These are phyloP conservation scores for Propithecus deckenii DNA, from an alignment of 2,797 vertebrate genomes.

Conservation along the genomic window DNA sequence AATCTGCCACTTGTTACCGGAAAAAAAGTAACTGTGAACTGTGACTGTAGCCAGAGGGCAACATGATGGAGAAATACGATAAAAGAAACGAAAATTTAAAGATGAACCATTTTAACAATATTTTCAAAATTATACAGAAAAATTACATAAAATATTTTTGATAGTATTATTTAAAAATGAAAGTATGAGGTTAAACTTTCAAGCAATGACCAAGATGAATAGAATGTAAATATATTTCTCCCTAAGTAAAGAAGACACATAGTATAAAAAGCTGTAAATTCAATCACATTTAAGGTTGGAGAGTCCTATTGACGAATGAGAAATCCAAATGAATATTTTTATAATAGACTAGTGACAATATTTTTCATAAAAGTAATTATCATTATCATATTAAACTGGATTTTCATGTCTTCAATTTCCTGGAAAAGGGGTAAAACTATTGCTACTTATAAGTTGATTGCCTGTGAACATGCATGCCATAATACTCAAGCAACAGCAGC, in stretches of 20 bases:
- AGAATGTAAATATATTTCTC: conserved; percentile 7
- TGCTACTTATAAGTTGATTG: background rate
- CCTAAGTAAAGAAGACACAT: background rate
- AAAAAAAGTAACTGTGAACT: background rate
- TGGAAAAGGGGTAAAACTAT: background rate
- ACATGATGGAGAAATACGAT: background rate
- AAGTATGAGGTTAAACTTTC: background rate
- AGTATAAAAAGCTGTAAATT: background rate
- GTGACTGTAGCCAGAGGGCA: background rate
- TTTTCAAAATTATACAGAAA: conserved; percentile 10
- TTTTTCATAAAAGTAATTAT: conserved; percentile 31
- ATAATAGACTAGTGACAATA: background rate
- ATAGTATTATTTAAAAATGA: background rate
- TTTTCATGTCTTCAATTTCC: background rate
- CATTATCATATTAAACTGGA: background rate
- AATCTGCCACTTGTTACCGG: background rate
- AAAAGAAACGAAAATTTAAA: background rate
- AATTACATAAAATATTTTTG: background rate
- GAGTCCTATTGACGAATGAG: background rate
- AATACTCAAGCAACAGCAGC: background rate
- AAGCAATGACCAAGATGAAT: background rate
- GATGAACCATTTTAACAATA: background rate
- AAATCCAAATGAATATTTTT: background rate
- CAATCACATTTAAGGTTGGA: background rate
- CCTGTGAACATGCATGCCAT: background rate